Conservation (phyloP, 2,888 invertebrate genomes). For the Dryomyza anilis region DNA sequence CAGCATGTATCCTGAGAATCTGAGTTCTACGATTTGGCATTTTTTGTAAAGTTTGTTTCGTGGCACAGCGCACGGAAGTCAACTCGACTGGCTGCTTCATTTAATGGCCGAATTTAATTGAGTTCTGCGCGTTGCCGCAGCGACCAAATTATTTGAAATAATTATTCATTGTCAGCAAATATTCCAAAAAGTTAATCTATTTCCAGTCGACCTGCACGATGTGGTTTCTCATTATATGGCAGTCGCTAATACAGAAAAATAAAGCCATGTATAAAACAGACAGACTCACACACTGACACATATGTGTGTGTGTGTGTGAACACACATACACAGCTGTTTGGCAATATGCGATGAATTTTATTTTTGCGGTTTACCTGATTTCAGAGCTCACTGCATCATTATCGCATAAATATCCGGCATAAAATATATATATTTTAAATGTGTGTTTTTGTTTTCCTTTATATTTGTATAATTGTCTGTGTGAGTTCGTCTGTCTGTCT, state of each 20-base stretch:
- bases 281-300: constrained; percentile 1
- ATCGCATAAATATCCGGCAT: constrained; percentile 21
- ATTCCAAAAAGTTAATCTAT: constrained; percentile 27
- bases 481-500: not conserved
- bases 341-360: constrained; percentile 23
- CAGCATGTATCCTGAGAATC: too few relatives aligned
- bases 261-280: not conserved
- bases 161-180: constrained; percentile 28
- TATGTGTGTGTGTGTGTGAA: not conserved
- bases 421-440: not conserved
- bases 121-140: constrained; percentile 5
- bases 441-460: not conserved
- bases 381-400: constrained; percentile 13
- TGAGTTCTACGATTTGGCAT: too few relatives aligned
- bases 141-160: constrained; percentile 15
- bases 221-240: constrained; percentile 24
- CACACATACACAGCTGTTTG: constrained; percentile 9
- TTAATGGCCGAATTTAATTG: not conserved
- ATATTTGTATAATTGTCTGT: not conserved
- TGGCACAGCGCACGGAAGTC: too few relatives aligned
- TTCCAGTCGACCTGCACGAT: constrained; percentile 15
- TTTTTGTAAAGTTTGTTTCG: too few relatives aligned
- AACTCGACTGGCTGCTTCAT: not conserved
- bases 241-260: constrained; percentile 20
- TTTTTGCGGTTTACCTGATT: constrained; percentile 26